Evolutionary conservation across 2,113 vertebrate genomes (phyloP).

Genomic region (Anguilla japonica): DNA sequence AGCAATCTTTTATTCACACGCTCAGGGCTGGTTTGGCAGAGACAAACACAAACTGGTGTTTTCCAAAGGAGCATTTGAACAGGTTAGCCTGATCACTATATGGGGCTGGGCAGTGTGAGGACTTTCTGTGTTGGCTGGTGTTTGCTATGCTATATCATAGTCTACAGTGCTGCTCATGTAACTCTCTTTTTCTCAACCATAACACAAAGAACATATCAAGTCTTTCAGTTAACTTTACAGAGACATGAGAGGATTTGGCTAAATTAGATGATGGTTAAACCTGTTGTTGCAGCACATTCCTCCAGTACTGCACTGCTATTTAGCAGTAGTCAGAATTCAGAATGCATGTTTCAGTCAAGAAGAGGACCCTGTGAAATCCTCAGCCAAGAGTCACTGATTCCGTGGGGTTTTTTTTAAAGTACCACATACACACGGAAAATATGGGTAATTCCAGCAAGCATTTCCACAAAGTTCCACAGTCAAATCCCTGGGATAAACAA

Average conservation of each 20-base stretch:
- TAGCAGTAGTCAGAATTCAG: background rate
- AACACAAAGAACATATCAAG: background rate
- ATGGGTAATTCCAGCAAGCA: background rate
- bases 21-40: background rate
- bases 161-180: background rate
- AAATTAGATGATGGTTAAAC: background rate
- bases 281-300: background rate
- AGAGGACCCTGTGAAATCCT: background rate
- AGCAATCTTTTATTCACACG: background rate
- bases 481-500: background rate
- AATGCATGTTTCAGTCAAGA: background rate
- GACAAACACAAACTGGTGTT: background rate
- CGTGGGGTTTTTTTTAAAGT: background rate
- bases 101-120: background rate
- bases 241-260: background rate
- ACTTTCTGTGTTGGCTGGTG: background rate
- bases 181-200: background rate
- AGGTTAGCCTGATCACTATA: background rate
- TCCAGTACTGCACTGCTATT: background rate
- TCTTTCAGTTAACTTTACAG: too few species aligned
- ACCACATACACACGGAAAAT: background rate
- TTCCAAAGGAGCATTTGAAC: too few species aligned
- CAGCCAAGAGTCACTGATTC: background rate
- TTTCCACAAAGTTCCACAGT: background rate
- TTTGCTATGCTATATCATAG: too few species aligned